These are phyloP conservation scores for Cladopsammia gracilis DNA, from an alignment of 64 coral and sea anemone species.

Conservation along the genomic window DNA sequence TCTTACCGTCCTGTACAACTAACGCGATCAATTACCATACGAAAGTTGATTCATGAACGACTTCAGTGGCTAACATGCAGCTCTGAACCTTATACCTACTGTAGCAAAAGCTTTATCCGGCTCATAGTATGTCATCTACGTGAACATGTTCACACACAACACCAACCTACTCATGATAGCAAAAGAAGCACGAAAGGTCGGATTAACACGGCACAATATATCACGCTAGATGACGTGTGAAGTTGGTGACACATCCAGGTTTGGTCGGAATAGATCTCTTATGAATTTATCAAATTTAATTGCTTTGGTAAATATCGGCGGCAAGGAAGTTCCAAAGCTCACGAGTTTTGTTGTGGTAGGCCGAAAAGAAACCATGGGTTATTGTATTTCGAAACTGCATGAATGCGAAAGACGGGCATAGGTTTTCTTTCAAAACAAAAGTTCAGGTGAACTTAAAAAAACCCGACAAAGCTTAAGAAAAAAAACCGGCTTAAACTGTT, in stretches of 20 bases:
- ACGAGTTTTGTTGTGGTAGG: neutral
- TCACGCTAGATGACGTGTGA: conserved; percentile 15
- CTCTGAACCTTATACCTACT: too few species aligned
- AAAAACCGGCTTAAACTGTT: too few species aligned
- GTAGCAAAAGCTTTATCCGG: neutral
- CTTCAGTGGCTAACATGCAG: too few species aligned
- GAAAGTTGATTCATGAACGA: too few species aligned
- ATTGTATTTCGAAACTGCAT: too few species aligned
- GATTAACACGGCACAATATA: neutral
- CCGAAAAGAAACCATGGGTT: too few species aligned
- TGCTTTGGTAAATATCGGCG: neutral
- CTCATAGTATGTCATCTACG: neutral
- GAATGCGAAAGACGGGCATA: too few species aligned
- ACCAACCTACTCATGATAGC: neutral
- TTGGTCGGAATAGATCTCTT: neutral
- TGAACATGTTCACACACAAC: neutral
- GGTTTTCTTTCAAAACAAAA: too few species aligned
- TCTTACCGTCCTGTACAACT: too few species aligned
- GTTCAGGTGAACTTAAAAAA: too few species aligned
- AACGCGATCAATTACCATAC: too few species aligned
- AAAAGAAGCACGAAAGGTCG: neutral
- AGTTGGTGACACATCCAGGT: neutral
- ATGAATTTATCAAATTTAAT: neutral
- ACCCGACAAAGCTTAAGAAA: too few species aligned
- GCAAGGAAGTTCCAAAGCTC: neutral